Base-by-base conservation (phyloP, 92 coral and sea anemone genomes). In the Parazoanthus atlanticus region DNA sequence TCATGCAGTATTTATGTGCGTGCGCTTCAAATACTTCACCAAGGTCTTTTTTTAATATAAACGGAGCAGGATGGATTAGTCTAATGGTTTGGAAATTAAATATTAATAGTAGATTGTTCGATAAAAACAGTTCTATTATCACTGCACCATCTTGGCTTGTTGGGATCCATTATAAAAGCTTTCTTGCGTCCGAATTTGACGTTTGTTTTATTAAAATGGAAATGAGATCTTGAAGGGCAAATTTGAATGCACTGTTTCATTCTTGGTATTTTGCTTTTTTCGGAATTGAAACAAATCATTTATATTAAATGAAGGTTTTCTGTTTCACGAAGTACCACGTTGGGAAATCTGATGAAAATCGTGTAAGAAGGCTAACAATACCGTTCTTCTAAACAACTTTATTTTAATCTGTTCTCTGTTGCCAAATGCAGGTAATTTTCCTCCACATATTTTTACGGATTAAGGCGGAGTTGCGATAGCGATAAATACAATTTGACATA, bases 61-160 rank as follows among this genome's bases (percentile, higher is more conserved):
- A 61, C 69, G 69, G 69, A 61, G 28, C 28, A 6, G 26, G 29
- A 75, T 7, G 26, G 79, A 25, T 34, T 75, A 33, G 40, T 75
- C 26, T 78, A 78, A 78, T 78, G 82, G 82, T 47, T 46, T 43
- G 65, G 36, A 49, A 49, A 78, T 78, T 47, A 78, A 78, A 43
- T 30, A 47, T 78, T 78, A 78, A 78, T 78, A 32, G 40, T 2
- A 78, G 66, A 78, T 78, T n/a, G 13, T 30, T 78, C 10, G 65
- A 78, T 47, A 78, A 52, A 26, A 25, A 29, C 47, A 78, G 58
- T 78, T 78, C 65, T 49, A 78, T 46, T 78, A 46, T 78, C 82
- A n/a, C 65, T 49, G 38, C 8, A 78, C n/a, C 82, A 78, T 78
- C 52, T 78, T 28, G 61, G 5, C 82, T 49, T 78, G 34, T 28